Evolutionary conservation across 1,140 invertebrate species (phyloP).

Genomic region (Lamellibrachia luymesi): DNA sequence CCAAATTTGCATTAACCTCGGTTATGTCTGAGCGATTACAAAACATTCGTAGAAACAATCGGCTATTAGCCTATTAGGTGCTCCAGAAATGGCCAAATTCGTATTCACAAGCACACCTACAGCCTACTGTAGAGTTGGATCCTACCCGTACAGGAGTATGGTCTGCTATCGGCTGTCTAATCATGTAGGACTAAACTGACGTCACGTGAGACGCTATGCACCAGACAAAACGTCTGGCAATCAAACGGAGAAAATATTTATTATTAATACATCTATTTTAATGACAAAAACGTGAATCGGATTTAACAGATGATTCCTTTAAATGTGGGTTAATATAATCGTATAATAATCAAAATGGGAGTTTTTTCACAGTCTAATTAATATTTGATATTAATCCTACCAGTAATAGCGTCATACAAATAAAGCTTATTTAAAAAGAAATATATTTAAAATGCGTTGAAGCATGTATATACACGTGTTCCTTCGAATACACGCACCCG

Average conservation of each 20-base stretch:
- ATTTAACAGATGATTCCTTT: neutral
- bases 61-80: too few relatives aligned
- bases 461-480: neutral
- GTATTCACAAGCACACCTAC: too few relatives aligned
- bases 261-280: neutral
- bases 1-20: too few relatives aligned
- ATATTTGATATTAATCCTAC: neutral
- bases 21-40: too few relatives aligned
- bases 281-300: neutral
- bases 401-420: neutral
- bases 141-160: neutral
- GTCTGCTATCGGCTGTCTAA: neutral
- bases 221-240: neutral
- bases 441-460: neutral
- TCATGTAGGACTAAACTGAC: neutral
- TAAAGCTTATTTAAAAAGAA: neutral
- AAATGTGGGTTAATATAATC: neutral
- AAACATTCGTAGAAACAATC: neutral
- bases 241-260: neutral
- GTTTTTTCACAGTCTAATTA: neutral
- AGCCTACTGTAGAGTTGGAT: too few relatives aligned
- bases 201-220: neutral
- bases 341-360: neutral
- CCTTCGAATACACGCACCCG: neutral
- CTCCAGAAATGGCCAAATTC: neutral